Conservation (phyloP, 2,113 vertebrate species). For the Dipodomys ordii region DNA sequence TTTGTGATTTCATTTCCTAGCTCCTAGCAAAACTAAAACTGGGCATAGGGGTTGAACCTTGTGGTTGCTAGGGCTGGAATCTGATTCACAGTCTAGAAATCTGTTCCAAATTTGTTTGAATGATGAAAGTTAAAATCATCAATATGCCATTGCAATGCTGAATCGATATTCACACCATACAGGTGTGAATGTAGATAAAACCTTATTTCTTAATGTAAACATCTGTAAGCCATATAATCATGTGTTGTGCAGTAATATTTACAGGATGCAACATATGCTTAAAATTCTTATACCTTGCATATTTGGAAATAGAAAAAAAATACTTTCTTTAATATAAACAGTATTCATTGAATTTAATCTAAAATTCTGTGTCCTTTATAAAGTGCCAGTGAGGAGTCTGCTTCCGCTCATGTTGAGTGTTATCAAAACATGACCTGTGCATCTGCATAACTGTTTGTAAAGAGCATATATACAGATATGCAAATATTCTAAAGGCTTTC, state of each 20-base stretch:
- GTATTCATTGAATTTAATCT: background rate
- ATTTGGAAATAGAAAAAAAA: background rate
- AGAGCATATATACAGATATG: background rate
- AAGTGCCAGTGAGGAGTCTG: background rate
- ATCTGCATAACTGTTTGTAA: no score
- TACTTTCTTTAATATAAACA: background rate
- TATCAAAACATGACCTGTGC: background rate
- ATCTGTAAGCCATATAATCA: background rate
- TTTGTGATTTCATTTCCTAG: background rate
- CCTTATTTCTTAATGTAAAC: background rate
- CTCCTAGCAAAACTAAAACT: constrained; percentile 29
- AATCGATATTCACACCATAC: background rate
- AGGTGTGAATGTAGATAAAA: background rate
- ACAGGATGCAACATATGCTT: background rate
- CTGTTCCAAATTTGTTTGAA: background rate
- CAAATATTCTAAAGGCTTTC: background rate
- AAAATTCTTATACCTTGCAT: background rate
- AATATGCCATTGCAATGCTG: constrained; percentile 7
- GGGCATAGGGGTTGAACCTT: background rate
- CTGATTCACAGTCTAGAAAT: background rate
- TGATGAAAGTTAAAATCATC: background rate
- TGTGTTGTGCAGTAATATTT: background rate
- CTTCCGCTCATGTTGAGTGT: background rate
- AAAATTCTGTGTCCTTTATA: background rate
- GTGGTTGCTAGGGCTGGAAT: background rate